phyloP scores from a whole-genome alignment of 2,797 vertebrate species.

The Melanotaenia pygmaea region DNA sequence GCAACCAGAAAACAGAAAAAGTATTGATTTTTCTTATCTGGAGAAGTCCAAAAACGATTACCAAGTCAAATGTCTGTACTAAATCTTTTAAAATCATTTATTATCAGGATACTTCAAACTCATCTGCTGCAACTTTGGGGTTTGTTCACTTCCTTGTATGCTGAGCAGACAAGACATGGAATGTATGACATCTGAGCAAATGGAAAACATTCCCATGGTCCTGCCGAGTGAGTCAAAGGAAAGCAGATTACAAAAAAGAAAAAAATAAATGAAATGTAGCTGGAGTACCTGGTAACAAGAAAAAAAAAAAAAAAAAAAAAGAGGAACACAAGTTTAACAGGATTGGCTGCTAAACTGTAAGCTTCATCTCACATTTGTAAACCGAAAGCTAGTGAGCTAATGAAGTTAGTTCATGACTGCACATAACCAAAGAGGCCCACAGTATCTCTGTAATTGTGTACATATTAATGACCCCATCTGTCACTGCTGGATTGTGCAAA shows the following conservation, averaged over 20 bases:
- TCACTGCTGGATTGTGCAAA: conserved; percentile 41
- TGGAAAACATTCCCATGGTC: conserved; percentile 72
- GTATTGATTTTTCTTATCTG: conserved; percentile 2
- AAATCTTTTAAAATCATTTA: not conserved
- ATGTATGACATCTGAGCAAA: conserved; percentile 74
- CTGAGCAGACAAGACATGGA: conserved; percentile 65
- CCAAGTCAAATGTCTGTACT: not conserved
- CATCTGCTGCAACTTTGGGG: not conserved
- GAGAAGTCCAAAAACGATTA: not conserved
- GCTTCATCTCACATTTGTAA: conserved; percentile 33
- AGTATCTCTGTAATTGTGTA: conserved; percentile 58
- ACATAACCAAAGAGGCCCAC: conserved; percentile 48
- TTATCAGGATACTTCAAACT: conserved; percentile 15
- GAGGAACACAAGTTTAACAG: conserved; percentile 11
- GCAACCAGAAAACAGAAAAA: conserved; percentile 8
- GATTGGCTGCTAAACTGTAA: conserved; percentile 18
- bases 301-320: conserved; percentile 26
- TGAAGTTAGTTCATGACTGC: conserved; percentile 20
- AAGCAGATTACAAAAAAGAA: conserved; percentile 29
- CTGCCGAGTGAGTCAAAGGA: conserved; percentile 55
- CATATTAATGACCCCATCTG: conserved; percentile 75
- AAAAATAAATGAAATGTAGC: conserved; percentile 34
- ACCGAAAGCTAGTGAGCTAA: conserved; percentile 32
- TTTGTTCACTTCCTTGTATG: conserved; percentile 60
- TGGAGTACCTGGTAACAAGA: conserved; percentile 16